Percentiles rank a stretch among this genome's conserved stretches.
These are phyloP conservation scores for Aepyceros melampus DNA, from an alignment of 2,113 vertebrate genomes.

Conservation along the genomic window DNA sequence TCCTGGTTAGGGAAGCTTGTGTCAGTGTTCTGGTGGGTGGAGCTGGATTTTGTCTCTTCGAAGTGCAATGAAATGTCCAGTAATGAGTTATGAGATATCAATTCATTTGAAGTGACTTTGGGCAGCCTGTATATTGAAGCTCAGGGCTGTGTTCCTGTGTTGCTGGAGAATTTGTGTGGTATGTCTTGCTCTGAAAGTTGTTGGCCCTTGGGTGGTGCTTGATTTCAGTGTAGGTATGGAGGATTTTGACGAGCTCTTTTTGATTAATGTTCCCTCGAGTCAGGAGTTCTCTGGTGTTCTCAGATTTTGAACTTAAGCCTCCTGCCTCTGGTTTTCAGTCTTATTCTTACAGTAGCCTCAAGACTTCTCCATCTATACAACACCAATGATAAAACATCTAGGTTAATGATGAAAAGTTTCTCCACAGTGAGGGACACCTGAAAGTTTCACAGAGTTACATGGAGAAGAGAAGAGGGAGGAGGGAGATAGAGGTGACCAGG, in stretches of 20 bases:
- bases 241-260: background rate
- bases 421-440: background rate
- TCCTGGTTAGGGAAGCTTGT: background rate
- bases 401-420: too few relatives aligned
- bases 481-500: background rate
- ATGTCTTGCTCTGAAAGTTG: background rate
- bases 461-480: background rate
- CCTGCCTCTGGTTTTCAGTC: too few relatives aligned
- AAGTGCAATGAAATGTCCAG: background rate
- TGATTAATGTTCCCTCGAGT: too few relatives aligned
- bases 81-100: background rate
- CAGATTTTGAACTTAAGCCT: too few relatives aligned
- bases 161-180: background rate
- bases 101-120: background rate
- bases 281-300: too few relatives aligned
- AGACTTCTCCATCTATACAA: too few relatives aligned
- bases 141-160: background rate
- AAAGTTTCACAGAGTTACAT: background rate
- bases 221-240: background rate
- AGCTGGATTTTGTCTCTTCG: background rate
- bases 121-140: background rate
- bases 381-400: too few relatives aligned
- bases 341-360: too few relatives aligned
- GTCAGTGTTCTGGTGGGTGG: background rate
- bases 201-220: background rate